Percentiles rank a stretch among this genome's conserved stretches.
Conservation (phyloP, 2,888 invertebrate genomes). For the Erannis defoliaria region DNA sequence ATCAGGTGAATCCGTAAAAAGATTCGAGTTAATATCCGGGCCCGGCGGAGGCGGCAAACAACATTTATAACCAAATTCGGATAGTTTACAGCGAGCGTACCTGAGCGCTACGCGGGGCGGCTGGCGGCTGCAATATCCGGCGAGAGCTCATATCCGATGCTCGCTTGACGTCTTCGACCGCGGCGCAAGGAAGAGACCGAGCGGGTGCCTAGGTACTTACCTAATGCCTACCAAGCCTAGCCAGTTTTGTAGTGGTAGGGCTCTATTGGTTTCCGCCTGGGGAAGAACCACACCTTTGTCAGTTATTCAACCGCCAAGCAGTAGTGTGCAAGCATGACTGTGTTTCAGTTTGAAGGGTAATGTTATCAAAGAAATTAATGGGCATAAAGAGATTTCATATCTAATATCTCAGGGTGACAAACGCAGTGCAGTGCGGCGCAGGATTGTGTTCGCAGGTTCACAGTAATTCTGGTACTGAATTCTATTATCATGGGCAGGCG, state of each 20-base stretch:
- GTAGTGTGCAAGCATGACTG: too few relatives aligned
- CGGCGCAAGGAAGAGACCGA: conserved; percentile 33
- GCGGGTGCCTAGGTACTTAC: background rate
- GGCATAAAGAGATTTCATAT: too few relatives aligned
- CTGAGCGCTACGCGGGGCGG: conserved; percentile 55
- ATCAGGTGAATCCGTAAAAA: conserved; percentile 34
- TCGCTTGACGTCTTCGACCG: conserved; percentile 62
- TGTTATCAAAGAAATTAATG: too few relatives aligned
- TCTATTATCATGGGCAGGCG: too few relatives aligned
- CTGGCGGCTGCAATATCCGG: conserved; percentile 77
- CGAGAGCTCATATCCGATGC: conserved; percentile 77
- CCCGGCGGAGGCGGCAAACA: conserved; percentile 52
- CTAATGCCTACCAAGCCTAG: background rate
- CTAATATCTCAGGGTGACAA: too few relatives aligned
- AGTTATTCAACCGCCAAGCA: too few relatives aligned
- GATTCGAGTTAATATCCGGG: conserved; percentile 39
- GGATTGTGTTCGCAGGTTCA: too few relatives aligned
- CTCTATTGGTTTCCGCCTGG: too few relatives aligned
- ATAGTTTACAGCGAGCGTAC: conserved; percentile 78
- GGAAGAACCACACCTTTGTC: too few relatives aligned
- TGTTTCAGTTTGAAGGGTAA: too few relatives aligned
- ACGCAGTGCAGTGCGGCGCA: too few relatives aligned
- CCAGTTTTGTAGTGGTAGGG: background rate
- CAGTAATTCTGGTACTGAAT: too few relatives aligned
- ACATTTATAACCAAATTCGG: conserved; percentile 77